These are phyloP conservation scores for Lamellibrachia columna DNA, from an alignment of 2,888 invertebrate genomes.

Conservation along the genomic window DNA sequence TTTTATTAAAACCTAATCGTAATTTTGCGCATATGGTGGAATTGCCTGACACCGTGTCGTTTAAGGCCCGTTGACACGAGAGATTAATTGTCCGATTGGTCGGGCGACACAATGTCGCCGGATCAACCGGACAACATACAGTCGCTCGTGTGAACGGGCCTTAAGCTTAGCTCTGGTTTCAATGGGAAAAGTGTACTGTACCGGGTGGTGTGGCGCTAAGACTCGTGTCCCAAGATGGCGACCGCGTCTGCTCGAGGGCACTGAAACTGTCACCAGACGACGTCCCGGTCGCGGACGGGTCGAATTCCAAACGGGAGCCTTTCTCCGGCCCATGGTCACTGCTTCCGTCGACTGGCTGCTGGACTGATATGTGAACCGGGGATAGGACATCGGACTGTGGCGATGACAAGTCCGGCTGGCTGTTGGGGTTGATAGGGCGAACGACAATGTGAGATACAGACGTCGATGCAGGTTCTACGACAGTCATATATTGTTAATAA, in stretches of 20 bases:
- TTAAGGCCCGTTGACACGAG: no score
- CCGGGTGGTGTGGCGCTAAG: not conserved
- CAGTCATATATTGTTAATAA: constrained; percentile 8
- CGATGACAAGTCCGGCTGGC: not conserved
- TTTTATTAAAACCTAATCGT: no score
- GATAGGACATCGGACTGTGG: not conserved
- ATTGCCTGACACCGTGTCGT: no score
- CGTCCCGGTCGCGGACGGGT: not conserved
- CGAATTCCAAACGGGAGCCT: not conserved
- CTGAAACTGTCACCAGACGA: not conserved
- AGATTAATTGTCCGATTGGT: no score
- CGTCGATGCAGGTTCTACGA: not conserved
- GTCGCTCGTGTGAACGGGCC: no score
- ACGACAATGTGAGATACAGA: not conserved
- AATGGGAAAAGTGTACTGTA: no score
- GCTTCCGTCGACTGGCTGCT: not conserved
- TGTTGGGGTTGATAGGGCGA: not conserved
- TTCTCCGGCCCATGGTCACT: not conserved
- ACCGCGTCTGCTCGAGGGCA: not conserved
- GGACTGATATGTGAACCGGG: not conserved
- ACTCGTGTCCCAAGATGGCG: not conserved
- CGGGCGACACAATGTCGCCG: no score
- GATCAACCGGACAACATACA: no score
- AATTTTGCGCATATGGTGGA: no score
- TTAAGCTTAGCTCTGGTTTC: no score